phyloP scores from a whole-genome alignment of 2,113 vertebrate genomes.

The Tiliqua scincoides region DNA sequence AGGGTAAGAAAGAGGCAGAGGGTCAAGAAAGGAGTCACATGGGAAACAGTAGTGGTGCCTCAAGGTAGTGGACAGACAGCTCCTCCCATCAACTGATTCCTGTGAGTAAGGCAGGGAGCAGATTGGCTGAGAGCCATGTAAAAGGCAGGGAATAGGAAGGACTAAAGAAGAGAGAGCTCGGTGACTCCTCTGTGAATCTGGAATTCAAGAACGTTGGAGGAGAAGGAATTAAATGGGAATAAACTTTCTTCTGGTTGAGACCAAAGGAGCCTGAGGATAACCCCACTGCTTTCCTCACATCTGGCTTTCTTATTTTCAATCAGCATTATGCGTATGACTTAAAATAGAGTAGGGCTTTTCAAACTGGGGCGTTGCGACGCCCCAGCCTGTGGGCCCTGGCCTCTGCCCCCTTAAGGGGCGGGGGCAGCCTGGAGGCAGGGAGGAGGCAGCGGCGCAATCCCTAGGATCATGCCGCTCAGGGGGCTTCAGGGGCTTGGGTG shows the following conservation, averaged over 20 bases:
- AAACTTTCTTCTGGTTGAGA: background rate
- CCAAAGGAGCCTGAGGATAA: background rate
- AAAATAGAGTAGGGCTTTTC: background rate
- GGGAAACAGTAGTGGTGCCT: background rate
- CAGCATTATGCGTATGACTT: background rate
- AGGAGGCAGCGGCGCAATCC: too few species aligned
- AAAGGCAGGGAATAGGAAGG: too few species aligned
- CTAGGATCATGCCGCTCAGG: too few species aligned
- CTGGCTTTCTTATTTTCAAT: constrained; percentile 5
- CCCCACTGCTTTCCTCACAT: background rate
- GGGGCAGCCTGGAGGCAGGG: too few species aligned
- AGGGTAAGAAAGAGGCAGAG: background rate
- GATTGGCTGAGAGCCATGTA: too few species aligned
- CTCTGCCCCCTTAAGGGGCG: too few species aligned
- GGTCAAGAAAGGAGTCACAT: background rate
- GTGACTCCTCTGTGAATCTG: too few species aligned
- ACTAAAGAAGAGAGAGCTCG: too few species aligned
- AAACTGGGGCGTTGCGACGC: too few species aligned
- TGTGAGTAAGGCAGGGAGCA: background rate
- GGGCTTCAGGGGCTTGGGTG: too few species aligned
- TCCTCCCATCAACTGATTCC: background rate
- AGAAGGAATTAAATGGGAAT: background rate
- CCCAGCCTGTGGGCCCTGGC: too few species aligned
- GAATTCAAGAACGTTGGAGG: background rate
- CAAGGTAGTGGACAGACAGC: background rate